A percentile compares a stretch with the other conserved stretches of the same genome.
phyloP scores from a whole-genome alignment of 2,888 invertebrate species.

The Elmis aenea region DNA sequence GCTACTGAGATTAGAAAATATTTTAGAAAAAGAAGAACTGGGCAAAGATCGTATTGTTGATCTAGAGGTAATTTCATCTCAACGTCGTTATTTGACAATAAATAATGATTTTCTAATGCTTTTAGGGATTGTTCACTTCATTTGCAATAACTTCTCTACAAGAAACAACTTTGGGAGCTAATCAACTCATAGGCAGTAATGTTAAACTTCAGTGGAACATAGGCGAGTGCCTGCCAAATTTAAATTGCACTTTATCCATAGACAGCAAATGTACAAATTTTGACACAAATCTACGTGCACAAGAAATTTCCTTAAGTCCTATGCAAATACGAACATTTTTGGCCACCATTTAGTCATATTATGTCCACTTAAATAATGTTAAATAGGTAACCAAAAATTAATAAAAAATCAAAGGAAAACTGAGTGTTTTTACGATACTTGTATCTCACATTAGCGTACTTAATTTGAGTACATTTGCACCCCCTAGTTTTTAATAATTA shows the following conservation, averaged over 20 bases:
- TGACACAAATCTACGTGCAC: too few relatives aligned
- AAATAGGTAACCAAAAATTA: too few relatives aligned
- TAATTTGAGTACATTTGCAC: too few relatives aligned
- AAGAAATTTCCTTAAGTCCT: slow-evolving; percentile 9
- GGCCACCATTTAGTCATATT: slow-evolving; percentile 14
- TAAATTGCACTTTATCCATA: not conserved
- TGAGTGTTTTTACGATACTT: too few relatives aligned
- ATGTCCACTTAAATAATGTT: too few relatives aligned
- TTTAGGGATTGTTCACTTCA: slow-evolving; percentile 52
- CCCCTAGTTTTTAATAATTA: too few relatives aligned
- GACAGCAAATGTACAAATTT: not conserved
- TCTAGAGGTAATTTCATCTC: slow-evolving; percentile 35
- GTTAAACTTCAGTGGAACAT: slow-evolving; percentile 46
- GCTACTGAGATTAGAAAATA: slow-evolving; percentile 71
- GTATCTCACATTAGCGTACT: too few relatives aligned
- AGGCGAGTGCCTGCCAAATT: slow-evolving; percentile 3
- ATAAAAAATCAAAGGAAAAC: too few relatives aligned
- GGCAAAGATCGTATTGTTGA: slow-evolving; percentile 50
- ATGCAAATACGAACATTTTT: slow-evolving; percentile 24
- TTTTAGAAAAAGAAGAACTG: slow-evolving; percentile 61
- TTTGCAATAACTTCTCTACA: slow-evolving; percentile 52
- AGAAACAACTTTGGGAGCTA: slow-evolving; percentile 69
- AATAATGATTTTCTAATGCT: not conserved
- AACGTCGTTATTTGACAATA: too few relatives aligned
- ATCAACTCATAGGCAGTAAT: slow-evolving; percentile 54